These are phyloP conservation scores for Druceiella hillmani DNA, from an alignment of 2,888 invertebrate species.

Conservation along the genomic window DNA sequence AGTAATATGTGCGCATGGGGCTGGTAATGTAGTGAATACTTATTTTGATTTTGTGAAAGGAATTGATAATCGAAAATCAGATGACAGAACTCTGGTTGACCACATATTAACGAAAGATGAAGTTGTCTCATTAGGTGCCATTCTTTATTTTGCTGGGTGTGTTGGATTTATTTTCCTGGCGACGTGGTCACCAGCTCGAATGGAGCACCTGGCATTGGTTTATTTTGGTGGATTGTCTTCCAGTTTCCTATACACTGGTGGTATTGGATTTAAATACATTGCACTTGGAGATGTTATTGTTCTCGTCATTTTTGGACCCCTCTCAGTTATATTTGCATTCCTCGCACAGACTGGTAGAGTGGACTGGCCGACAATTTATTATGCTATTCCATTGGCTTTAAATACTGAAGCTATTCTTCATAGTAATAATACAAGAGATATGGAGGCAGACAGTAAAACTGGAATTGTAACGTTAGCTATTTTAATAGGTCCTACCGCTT, in stretches of 20 bases:
- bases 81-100: constrained; percentile 93
- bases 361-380: constrained; percentile 88
- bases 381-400: constrained; percentile 88
- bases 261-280: constrained; percentile 92
- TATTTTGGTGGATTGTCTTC: constrained; percentile 94
- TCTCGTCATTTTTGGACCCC: constrained; percentile 89
- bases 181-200: constrained; percentile 79
- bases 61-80: constrained; percentile 88
- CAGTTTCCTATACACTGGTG: constrained; percentile 95
- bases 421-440: constrained; percentile 90
- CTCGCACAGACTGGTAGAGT: constrained; percentile 88
- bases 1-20: constrained; percentile 88
- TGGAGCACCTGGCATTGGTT: constrained; percentile 91
- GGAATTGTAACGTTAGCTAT: constrained; percentile 96
- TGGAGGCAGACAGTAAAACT: constrained; percentile 80
- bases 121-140: constrained; percentile 83
- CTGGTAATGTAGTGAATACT: constrained; percentile 94
- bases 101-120: constrained; percentile 74
- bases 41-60: constrained; percentile 94
- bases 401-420: constrained; percentile 95
- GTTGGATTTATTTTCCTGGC: constrained; percentile 73
- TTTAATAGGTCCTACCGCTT: constrained; percentile 83
- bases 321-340: constrained; percentile 89
- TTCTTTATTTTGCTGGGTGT: constrained; percentile 84
- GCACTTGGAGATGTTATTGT: constrained; percentile 91